Conservation (phyloP, 2,113 vertebrate species). For the Rhynchomys soricoides region DNA sequence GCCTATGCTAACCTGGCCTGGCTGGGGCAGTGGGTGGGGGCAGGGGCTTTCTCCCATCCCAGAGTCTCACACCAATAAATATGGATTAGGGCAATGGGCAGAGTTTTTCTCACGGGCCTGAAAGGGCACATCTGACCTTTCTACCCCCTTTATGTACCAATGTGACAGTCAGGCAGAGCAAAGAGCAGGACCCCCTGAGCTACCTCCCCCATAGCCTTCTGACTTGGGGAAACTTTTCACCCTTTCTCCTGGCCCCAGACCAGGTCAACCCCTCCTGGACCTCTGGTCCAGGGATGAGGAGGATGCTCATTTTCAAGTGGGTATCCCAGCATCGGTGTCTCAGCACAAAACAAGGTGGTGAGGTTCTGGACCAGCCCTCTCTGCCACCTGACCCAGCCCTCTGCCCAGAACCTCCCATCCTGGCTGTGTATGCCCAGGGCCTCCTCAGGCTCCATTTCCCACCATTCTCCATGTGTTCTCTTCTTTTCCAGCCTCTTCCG, state of each 20-base stretch:
- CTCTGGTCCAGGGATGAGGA: not conserved
- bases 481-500: not conserved
- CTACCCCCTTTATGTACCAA: constrained; percentile 88
- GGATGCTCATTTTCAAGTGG: not conserved
- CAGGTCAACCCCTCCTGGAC: constrained; percentile 36
- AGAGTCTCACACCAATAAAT: constrained; percentile 89
- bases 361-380: not conserved
- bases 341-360: not conserved
- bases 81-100: constrained; percentile 89
- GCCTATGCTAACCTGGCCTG: constrained; percentile 87
- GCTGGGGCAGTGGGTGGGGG: constrained; percentile 72
- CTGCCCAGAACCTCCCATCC: not conserved
- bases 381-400: not conserved
- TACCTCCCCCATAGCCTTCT: constrained; percentile 67
- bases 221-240: constrained; percentile 71
- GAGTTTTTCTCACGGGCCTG: constrained; percentile 89
- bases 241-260: constrained; percentile 42
- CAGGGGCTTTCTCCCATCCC: constrained; percentile 72
- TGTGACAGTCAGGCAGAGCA: constrained; percentile 86
- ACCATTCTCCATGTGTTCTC: not conserved
- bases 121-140: constrained; percentile 88
- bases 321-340: not conserved
- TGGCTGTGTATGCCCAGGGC: not conserved
- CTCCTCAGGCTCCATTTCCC: not conserved
- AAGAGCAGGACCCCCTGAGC: constrained; percentile 78